Conservation (phyloP, 2,888 invertebrate genomes). For the Pseudoips prasinana region DNA sequence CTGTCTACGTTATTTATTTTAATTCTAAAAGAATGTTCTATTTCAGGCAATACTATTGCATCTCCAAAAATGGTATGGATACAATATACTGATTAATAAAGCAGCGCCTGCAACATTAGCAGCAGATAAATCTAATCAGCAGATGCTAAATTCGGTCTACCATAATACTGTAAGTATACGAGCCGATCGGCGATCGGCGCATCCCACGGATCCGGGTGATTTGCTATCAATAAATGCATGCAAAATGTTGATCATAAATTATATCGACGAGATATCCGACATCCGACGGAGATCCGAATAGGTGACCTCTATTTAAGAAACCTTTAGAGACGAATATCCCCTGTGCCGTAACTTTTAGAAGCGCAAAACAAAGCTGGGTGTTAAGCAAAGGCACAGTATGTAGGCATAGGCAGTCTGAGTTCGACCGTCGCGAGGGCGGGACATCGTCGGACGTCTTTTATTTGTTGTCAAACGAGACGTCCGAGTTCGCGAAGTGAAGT, state of each 20-base stretch:
- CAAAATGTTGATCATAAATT: constrained; percentile 36
- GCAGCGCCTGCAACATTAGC: constrained; percentile 10
- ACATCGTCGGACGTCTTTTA: constrained; percentile 27
- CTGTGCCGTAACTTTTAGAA: constrained; percentile 26
- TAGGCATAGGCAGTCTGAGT: constrained; percentile 50
- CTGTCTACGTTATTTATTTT: too few relatives aligned
- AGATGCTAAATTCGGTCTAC: constrained; percentile 27
- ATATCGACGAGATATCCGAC: constrained; percentile 14
- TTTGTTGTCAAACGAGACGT: constrained; percentile 29
- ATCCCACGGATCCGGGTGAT: constrained; percentile 33
- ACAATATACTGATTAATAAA: constrained; percentile 2
- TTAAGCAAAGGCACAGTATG: constrained; percentile 35
- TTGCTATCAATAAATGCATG: constrained; percentile 36
- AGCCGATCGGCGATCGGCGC: constrained; percentile 31
- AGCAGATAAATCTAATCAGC: constrained; percentile 23
- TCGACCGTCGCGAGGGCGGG: constrained; percentile 40
- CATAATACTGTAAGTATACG: constrained; percentile 18
- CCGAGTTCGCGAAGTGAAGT: constrained; percentile 49
- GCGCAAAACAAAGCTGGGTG: constrained; percentile 34
- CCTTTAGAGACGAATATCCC: constrained; percentile 35
- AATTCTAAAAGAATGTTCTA: too few relatives aligned
- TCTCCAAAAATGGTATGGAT: too few relatives aligned
- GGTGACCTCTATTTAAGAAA: constrained; percentile 20
- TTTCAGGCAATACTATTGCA: too few relatives aligned
- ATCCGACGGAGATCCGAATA: constrained; percentile 2